Percentiles rank a stretch among this genome's conserved stretches.
Evolutionary conservation across 2,888 invertebrate species (phyloP).

Genomic region (Maniola hyperantus): DNA sequence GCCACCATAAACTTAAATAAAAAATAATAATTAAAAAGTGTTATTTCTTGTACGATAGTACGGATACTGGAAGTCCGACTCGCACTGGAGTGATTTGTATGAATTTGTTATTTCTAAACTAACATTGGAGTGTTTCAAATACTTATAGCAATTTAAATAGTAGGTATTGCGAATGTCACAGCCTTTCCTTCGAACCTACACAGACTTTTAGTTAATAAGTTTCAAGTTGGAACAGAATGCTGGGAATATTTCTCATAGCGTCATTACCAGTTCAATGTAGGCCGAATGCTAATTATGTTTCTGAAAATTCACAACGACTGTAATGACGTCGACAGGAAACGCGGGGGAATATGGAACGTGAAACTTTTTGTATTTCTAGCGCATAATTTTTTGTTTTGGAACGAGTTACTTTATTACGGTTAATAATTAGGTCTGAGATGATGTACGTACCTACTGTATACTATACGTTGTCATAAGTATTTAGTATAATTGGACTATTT

Average conservation of each 20-base stretch:
- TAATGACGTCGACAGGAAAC: constrained; percentile 25
- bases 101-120: no score
- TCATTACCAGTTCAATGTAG: constrained; percentile 28
- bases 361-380: constrained; percentile 24
- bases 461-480: neutral
- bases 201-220: neutral
- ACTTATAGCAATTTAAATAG: no score
- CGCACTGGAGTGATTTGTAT: no score
- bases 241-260: constrained; percentile 24
- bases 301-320: constrained; percentile 31
- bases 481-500: no score
- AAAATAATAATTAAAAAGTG: no score
- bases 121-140: no score
- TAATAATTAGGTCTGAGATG: constrained; percentile 5
- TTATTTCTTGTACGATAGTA: no score
- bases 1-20: no score
- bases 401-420: constrained; percentile 19
- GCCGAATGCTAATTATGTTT: constrained; percentile 34
- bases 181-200: neutral
- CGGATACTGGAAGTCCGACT: no score
- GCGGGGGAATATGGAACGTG: constrained; percentile 25
- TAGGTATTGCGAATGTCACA: neutral
- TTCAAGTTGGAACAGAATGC: constrained; percentile 1
- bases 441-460: neutral
- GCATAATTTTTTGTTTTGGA: constrained; percentile 10